A percentile compares a stretch with the other conserved stretches of the same genome.
Conservation (phyloP, 2,797 vertebrate genomes). For the Tapirus indicus region DNA sequence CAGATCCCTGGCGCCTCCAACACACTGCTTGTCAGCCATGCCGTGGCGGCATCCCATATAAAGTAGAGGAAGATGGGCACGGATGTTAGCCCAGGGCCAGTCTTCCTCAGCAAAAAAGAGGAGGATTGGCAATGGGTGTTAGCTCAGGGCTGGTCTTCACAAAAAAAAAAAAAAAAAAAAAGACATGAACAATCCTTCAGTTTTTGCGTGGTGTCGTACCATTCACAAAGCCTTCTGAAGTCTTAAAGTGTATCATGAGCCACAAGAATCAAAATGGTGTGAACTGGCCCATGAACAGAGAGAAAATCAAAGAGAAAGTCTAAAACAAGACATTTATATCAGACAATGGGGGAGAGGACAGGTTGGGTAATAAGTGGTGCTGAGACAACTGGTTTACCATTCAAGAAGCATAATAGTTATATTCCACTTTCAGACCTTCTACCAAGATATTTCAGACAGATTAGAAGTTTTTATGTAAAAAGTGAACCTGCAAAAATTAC, state of each 20-base stretch:
- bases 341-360: background rate
- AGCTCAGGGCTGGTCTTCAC: too few species aligned
- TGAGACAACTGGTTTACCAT: background rate
- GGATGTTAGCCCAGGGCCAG: too few species aligned
- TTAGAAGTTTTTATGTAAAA: background rate
- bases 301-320: slow-evolving; percentile 8
- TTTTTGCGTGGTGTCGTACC: background rate
- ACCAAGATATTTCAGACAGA: background rate
- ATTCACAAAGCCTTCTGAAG: background rate
- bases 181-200: background rate
- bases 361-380: background rate
- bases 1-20: too few species aligned
- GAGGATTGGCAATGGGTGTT: too few species aligned
- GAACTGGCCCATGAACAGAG: background rate
- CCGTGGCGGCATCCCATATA: too few species aligned
- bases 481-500: slow-evolving; percentile 1
- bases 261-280: background rate
- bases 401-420: fast-evolving
- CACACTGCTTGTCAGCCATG: too few species aligned
- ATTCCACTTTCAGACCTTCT: background rate
- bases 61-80: too few species aligned
- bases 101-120: too few species aligned
- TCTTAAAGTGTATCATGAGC: background rate
- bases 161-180: too few species aligned
- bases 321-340: background rate